A percentile compares a stretch with the other conserved stretches of the same genome.
These are phyloP conservation scores for Lophotriccus pileatus DNA, from an alignment of 2,797 vertebrate species.

Conservation along the genomic window DNA sequence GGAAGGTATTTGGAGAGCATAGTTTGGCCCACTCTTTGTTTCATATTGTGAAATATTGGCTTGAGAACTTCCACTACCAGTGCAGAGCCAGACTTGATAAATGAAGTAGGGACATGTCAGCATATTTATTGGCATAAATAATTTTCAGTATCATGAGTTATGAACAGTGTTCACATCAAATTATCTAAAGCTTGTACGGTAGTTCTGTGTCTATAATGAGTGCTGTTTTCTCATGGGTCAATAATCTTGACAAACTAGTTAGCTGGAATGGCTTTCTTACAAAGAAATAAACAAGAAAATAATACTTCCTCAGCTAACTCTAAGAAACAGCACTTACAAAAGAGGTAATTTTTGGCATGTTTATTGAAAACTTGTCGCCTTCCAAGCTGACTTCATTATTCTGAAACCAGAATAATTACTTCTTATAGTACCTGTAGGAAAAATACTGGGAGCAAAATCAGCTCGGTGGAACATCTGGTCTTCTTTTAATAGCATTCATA, in stretches of 20 bases:
- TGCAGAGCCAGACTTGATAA: not conserved
- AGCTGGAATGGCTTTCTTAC: not conserved
- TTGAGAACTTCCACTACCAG: not conserved
- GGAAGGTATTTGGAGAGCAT: not conserved
- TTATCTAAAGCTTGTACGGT: not conserved
- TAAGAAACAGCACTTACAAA: not conserved
- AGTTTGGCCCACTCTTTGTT: not conserved
- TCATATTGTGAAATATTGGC: not conserved
- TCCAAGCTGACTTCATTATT: not conserved
- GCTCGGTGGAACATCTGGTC: not conserved
- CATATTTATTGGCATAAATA: not conserved
- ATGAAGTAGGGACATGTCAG: not conserved
- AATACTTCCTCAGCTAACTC: not conserved
- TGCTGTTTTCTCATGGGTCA: not conserved
- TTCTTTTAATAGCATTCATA: conserved; percentile 6
- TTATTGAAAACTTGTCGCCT: conserved; percentile 16
- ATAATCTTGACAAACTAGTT: conserved; percentile 34
- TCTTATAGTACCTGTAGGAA: not conserved
- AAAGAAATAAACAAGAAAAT: conserved; percentile 6
- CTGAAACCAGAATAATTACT: conserved; percentile 13
- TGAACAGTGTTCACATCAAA: not conserved
- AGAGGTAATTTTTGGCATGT: conserved; percentile 3
- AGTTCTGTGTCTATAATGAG: not conserved
- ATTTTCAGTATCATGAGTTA: not conserved
- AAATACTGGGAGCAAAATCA: not conserved